phyloP scores from a whole-genome alignment of 1,140 invertebrate genomes.

The Plutomurus gul region DNA sequence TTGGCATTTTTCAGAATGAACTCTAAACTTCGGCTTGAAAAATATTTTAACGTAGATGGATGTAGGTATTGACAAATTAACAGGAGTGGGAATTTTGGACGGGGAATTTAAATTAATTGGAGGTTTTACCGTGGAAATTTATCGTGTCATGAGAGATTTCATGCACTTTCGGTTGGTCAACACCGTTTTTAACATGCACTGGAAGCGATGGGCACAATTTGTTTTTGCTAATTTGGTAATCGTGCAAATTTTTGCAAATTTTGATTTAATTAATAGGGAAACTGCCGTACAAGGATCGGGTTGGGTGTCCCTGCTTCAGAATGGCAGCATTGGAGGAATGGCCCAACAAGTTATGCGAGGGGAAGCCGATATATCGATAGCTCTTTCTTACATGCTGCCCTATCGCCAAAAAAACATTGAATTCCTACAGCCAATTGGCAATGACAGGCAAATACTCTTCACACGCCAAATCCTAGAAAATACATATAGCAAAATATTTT shows the following conservation, averaged over 20 bases:
- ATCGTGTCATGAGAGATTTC: background rate
- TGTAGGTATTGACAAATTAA: background rate
- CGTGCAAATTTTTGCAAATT: background rate
- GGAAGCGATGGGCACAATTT: no score
- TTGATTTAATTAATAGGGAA: background rate
- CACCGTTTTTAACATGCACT: no score
- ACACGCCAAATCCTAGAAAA: background rate
- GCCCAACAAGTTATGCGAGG: background rate
- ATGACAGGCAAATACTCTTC: background rate
- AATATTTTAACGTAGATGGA: no score
- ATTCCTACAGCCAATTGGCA: background rate
- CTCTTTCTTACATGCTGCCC: background rate
- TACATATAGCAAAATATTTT: background rate
- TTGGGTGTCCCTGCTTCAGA: background rate
- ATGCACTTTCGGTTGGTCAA: constrained; percentile 4
- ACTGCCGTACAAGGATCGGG: background rate
- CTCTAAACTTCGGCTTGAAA: no score
- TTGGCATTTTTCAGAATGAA: no score
- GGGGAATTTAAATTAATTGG: background rate
- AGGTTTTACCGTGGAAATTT: background rate
- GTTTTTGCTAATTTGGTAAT: background rate
- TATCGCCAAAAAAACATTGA: background rate
- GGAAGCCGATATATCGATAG: background rate
- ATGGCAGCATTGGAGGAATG: background rate
- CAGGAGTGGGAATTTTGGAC: background rate